phyloP scores from a whole-genome alignment of 2,888 invertebrate species.

The Dichetophora obliterata region DNA sequence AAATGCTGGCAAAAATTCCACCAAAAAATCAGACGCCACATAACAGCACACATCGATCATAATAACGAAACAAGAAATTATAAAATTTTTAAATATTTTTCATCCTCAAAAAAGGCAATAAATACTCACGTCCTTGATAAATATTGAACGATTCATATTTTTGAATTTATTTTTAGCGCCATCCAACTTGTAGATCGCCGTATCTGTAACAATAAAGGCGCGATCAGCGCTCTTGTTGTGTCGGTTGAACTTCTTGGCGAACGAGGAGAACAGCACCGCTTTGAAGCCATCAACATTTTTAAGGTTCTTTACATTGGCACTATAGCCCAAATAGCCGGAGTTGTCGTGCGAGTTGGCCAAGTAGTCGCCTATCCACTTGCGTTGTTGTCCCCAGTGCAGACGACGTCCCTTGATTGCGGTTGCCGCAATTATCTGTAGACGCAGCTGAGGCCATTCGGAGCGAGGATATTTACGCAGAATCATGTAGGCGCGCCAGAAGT shows the following conservation, averaged over 20 bases:
- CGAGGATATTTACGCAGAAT: slow-evolving; percentile 84
- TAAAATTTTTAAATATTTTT: too few species aligned
- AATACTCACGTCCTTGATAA: slow-evolving; percentile 77
- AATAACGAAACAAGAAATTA: too few species aligned
- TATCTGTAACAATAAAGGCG: slow-evolving; percentile 89
- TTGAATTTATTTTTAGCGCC: slow-evolving; percentile 82
- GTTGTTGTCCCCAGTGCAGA: slow-evolving; percentile 79
- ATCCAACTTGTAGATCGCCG: slow-evolving; percentile 89
- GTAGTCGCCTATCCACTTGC: slow-evolving; percentile 90
- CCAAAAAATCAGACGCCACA: too few species aligned
- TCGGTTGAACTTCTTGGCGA: slow-evolving; percentile 67
- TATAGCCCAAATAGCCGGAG: slow-evolving; percentile 76
- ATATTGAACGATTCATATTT: slow-evolving; percentile 87
- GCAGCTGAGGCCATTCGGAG: slow-evolving; percentile 89
- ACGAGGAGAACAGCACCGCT: slow-evolving; percentile 70
- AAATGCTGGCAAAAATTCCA: too few species aligned
- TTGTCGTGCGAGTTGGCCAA: slow-evolving; percentile 79
- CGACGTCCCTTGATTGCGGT: slow-evolving; percentile 76
- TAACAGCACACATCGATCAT: too few species aligned
- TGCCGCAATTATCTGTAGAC: slow-evolving; percentile 83
- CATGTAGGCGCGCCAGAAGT: slow-evolving; percentile 91
- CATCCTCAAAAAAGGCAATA: neutral
- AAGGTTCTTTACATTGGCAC: slow-evolving; percentile 77
- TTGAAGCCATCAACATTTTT: slow-evolving; percentile 78
- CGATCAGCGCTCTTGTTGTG: slow-evolving; percentile 88